Base-by-base conservation (phyloP, 2,888 invertebrate genomes). In the Germaria angustata region DNA sequence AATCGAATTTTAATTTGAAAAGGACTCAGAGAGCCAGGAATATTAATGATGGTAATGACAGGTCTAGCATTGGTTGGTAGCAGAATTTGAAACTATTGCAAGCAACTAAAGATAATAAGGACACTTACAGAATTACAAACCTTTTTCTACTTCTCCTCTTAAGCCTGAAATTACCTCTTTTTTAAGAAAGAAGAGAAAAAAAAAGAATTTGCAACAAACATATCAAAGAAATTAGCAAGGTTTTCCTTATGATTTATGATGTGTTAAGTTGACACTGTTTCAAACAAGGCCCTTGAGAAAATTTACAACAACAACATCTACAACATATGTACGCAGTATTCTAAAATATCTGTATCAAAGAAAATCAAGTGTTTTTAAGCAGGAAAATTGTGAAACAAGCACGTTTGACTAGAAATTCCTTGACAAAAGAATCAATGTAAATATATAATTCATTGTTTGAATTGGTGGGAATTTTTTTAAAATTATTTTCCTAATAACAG, bases 11-110 rank as follows among this genome's bases (percentile, higher is more conserved):
- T 80, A 73, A 80, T 80, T 73, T 73, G 72, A 44, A 49, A 73
- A 66, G 72, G 72, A 66, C 63, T 71, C 65, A 66, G 73, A 81
- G 76, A 81, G 61, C 39, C 53, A 87, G 87, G 88, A 89, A 89
- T 88, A 89, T 89, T 87, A 89, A 89, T 88, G 88, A 87, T 88
- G 84, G 84, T 81, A 86, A 85, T 89, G 89, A 89, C 88, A 89
- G 87, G 87, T 87, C 22, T 13, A 51, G 22, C n/a, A 36, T n/a
- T 7, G 17, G 15, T 3, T 15, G 34, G 15, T 15, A 57, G 57
- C 7, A 20, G n/a, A 24, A 24, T 28, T 28, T 28, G 22, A 46
- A 46, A 46, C 4, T 3, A 28, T 5, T 6, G 28, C 28, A 5
- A 28, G 6, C 28, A 28, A 28, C 3, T 3, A 28, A 28, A 28